These are phyloP conservation scores for Hedya salicella DNA, from an alignment of 2,888 invertebrate genomes.

Conservation along the genomic window DNA sequence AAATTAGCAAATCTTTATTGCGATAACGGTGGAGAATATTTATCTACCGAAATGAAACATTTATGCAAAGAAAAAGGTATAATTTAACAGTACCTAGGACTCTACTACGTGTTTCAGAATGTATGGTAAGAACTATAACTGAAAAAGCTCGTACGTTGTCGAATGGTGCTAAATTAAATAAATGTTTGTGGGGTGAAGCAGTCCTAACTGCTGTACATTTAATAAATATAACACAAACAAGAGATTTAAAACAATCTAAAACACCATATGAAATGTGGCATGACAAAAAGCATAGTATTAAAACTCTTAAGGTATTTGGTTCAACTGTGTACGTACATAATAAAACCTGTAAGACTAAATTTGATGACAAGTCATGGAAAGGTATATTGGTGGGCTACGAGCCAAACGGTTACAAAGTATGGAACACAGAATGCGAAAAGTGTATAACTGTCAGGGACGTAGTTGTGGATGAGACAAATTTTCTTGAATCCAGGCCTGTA, in stretches of 20 bases:
- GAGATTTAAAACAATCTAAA: not conserved
- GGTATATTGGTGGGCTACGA: conserved; percentile 57
- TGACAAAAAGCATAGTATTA: conserved; percentile 38
- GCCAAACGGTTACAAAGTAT: conserved; percentile 60
- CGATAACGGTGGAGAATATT: conserved; percentile 1
- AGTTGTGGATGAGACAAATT: conserved; percentile 57
- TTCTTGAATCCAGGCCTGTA: conserved; percentile 49
- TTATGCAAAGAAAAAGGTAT: not conserved
- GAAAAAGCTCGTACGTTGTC: conserved; percentile 6
- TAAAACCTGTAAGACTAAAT: conserved; percentile 55
- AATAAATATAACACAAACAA: conserved; percentile 15
- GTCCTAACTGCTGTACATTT: not conserved
- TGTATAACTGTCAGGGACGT: conserved; percentile 58
- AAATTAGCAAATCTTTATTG: conserved; percentile 1
- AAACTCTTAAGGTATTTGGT: conserved; percentile 57
- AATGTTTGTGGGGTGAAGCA: not conserved
- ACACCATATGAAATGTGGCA: conserved; percentile 22
- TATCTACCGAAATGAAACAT: conserved; percentile 1
- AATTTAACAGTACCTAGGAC: too few species aligned
- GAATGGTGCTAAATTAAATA: not conserved
- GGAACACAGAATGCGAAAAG: conserved; percentile 50
- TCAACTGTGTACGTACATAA: conserved; percentile 57
- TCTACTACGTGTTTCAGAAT: not conserved
- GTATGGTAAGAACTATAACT: not conserved
- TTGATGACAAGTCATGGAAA: conserved; percentile 60